Percentiles rank a stretch among this genome's conserved stretches.
These are phyloP conservation scores for Paramormyrops kingsleyae DNA, from an alignment of 2,113 vertebrate genomes.

Conservation along the genomic window DNA sequence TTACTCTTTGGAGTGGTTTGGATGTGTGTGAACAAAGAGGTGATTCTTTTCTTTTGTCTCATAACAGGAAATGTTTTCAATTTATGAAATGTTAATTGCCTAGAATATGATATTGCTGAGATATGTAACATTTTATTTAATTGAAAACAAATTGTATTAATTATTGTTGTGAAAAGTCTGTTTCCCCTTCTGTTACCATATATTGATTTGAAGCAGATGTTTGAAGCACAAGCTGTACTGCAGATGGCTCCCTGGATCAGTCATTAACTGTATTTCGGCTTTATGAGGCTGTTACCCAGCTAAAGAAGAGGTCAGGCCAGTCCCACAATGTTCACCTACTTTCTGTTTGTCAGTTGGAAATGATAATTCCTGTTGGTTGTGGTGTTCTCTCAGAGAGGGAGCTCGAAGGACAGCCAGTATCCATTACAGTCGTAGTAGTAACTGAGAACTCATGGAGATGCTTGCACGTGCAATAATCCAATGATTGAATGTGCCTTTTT, in stretches of 20 bases:
- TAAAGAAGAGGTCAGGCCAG: constrained; percentile 3
- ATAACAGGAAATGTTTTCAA: background rate
- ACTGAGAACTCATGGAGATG: background rate
- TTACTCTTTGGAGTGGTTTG: background rate
- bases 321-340: constrained; percentile 10
- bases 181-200: constrained; percentile 11
- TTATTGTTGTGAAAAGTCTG: background rate
- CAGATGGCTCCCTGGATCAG: constrained; percentile 38
- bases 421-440: background rate
- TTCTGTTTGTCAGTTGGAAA: constrained; percentile 35
- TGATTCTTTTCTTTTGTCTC: background rate
- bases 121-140: background rate
- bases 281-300: constrained; percentile 35
- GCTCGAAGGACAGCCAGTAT: background rate
- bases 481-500: background rate
- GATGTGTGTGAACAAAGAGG: background rate
- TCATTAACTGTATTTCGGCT: constrained; percentile 31
- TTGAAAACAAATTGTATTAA: background rate
- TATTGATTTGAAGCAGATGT: constrained; percentile 46
- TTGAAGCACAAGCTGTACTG: constrained; percentile 30
- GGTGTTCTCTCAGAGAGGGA: background rate
- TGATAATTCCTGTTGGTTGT: constrained; percentile 36
- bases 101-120: background rate
- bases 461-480: background rate
- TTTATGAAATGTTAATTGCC: background rate